Percentiles rank a stretch among this genome's conserved stretches.
Conservation (phyloP, 1,140 invertebrate species). For the Psix sp. region DNA sequence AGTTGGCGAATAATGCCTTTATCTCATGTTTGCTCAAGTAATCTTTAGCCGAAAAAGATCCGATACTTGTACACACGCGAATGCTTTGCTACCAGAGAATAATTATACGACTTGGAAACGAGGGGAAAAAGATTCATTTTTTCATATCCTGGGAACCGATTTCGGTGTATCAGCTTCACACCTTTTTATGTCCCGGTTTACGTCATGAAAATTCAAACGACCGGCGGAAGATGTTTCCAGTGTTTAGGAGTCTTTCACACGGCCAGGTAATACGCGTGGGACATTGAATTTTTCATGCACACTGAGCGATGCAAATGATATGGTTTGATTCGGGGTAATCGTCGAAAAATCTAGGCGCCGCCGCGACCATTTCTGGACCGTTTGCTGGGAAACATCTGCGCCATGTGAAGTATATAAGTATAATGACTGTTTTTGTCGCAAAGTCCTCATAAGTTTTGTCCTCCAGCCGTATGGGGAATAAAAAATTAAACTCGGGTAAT, state of each 20-base stretch:
- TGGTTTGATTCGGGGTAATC: constrained; percentile 12
- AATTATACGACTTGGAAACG: no score
- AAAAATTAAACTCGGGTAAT: no score
- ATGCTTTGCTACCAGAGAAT: constrained; percentile 10
- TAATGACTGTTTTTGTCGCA: constrained; percentile 47
- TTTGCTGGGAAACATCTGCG: constrained; percentile 52
- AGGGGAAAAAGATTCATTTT: constrained; percentile 5
- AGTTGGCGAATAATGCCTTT: constrained; percentile 16
- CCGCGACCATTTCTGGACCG: constrained; percentile 22
- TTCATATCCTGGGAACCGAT: constrained; percentile 17
- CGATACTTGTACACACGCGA: constrained; percentile 14
- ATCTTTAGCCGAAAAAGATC: constrained; percentile 17
- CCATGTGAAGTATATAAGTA: constrained; percentile 35
- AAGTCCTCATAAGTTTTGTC: constrained; percentile 32
- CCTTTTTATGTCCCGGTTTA: constrained; percentile 14
- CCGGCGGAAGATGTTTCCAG: no score
- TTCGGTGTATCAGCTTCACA: constrained; percentile 3
- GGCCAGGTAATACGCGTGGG: no score
- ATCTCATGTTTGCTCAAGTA: constrained; percentile 27
- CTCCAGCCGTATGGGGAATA: constrained; percentile 1
- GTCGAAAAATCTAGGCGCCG: constrained; percentile 45
- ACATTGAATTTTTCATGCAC: not conserved
- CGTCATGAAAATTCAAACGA: not conserved
- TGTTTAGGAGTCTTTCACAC: no score
- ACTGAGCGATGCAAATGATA: constrained; percentile 17